Conservation (phyloP, 2,113 vertebrate genomes). For the Ceyx cyanopectus region DNA sequence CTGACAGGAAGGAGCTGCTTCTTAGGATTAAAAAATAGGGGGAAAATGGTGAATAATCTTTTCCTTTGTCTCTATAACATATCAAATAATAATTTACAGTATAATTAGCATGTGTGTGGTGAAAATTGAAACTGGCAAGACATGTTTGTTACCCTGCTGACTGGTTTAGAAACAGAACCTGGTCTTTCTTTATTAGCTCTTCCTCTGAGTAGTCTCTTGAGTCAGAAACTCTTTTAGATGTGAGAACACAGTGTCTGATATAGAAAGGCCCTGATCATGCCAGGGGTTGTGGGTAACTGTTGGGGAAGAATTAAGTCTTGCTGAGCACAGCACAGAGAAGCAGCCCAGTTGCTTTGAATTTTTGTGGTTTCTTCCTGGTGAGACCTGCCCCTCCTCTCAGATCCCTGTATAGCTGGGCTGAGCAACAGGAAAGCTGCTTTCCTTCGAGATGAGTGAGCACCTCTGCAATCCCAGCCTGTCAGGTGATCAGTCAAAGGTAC, state of each 20-base stretch:
- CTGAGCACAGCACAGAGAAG: neutral
- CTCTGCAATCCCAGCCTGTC: neutral
- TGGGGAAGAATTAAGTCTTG: neutral
- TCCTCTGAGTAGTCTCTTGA: neutral
- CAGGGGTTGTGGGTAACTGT: neutral
- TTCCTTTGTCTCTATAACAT: neutral
- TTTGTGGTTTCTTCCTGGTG: neutral
- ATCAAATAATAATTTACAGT: neutral
- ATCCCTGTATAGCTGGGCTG: fast-evolving
- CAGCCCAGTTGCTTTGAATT: neutral
- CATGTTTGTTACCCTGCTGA: neutral
- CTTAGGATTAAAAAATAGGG: neutral
- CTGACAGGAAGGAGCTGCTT: neutral
- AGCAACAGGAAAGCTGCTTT: neutral
- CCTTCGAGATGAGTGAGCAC: neutral
- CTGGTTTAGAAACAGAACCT: neutral
- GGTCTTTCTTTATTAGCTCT: neutral
- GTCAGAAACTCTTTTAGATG: neutral
- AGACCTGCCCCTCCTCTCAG: neutral
- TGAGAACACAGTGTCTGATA: neutral
- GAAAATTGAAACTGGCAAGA: neutral
- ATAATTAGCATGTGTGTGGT: neutral
- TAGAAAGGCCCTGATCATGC: neutral
- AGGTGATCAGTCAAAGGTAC: neutral
- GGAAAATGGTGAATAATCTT: neutral